Conservation (phyloP, 2,797 vertebrate species). For the Dipus sagitta region DNA sequence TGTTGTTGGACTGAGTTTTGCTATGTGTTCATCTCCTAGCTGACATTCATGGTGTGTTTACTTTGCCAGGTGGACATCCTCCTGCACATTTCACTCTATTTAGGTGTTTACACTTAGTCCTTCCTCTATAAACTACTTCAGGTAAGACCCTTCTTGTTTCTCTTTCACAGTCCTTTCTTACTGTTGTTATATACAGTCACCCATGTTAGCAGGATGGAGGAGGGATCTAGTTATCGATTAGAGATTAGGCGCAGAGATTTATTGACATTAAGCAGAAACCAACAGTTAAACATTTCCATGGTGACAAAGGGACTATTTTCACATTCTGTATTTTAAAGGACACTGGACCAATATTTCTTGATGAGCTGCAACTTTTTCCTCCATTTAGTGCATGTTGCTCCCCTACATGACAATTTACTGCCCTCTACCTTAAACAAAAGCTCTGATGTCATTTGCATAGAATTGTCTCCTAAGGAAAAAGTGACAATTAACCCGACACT, state of each 20-base stretch:
- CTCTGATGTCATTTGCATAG: conserved; percentile 43
- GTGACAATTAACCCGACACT: conserved; percentile 32
- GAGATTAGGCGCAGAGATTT: background rate
- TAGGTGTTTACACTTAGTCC: background rate
- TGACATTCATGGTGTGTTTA: background rate
- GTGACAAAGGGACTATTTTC: conserved; percentile 1
- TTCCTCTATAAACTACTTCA: background rate
- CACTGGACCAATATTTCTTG: background rate
- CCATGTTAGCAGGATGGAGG: background rate
- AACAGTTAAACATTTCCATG: conserved; percentile 29
- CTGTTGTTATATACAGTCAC: background rate
- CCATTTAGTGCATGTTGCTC: background rate
- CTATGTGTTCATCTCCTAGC: background rate
- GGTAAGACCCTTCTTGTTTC: background rate
- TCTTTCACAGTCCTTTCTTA: background rate
- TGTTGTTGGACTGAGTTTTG: background rate
- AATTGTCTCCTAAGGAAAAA: background rate
- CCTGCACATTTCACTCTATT: background rate
- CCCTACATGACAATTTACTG: background rate
- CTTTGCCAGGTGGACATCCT: background rate
- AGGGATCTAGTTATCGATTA: background rate
- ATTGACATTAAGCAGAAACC: conserved; percentile 18
- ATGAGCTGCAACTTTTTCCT: background rate
- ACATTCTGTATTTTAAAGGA: conserved; percentile 7
- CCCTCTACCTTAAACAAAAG: background rate